Evolutionary conservation across 2,113 vertebrate species (phyloP).

Genomic region (Cyanistes caeruleus): DNA sequence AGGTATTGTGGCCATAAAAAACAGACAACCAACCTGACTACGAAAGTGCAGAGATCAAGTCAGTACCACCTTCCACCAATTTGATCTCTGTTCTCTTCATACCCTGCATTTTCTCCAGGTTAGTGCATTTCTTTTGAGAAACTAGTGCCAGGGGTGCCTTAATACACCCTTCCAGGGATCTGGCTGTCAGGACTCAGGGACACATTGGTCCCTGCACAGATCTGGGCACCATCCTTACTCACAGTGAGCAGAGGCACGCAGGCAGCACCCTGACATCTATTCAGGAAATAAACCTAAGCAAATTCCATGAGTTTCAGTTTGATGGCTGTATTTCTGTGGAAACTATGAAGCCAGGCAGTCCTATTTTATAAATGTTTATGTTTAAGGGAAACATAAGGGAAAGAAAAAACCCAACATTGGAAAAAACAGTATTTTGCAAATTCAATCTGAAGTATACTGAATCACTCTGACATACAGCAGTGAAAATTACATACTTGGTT

Average conservation of each 20-base stretch:
- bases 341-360: not conserved
- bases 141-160: not conserved
- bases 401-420: not conserved
- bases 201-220: not conserved
- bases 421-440: not conserved
- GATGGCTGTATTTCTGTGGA: not conserved
- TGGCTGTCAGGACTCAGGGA: not conserved
- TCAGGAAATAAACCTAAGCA: not conserved
- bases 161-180: accelerated
- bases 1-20: not conserved
- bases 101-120: not conserved
- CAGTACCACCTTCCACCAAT: not conserved
- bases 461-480: not conserved
- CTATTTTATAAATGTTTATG: not conserved
- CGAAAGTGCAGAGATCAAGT: not conserved
- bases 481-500: not conserved
- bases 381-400: not conserved
- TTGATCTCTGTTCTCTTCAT: not conserved
- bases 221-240: not conserved
- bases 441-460: not conserved
- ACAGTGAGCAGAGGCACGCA: accelerated
- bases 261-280: not conserved
- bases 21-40: not conserved
- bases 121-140: not conserved
- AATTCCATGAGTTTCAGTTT: not conserved